phyloP scores from a whole-genome alignment of 2,113 vertebrate species.

The Oncorhynchus clarkii region DNA sequence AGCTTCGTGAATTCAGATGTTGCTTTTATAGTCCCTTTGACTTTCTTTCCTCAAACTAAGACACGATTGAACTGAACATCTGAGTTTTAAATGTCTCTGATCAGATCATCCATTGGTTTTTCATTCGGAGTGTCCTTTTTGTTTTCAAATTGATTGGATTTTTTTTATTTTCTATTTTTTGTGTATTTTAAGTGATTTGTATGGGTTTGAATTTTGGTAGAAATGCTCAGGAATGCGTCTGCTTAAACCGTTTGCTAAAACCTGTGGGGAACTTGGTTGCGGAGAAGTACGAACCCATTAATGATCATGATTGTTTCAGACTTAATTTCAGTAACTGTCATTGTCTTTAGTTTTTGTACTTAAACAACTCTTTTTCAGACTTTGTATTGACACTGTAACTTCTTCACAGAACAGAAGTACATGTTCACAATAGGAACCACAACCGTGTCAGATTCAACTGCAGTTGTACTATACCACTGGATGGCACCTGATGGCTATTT shows the following conservation, averaged over 20 bases:
- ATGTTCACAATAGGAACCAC: not conserved
- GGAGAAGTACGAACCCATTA: not conserved
- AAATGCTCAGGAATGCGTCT: constrained; percentile 41
- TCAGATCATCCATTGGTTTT: constrained; percentile 13
- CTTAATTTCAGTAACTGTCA: constrained; percentile 4
- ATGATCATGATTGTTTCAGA: not conserved
- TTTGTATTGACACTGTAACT: not conserved
- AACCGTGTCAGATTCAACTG: not conserved
- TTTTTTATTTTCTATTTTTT: constrained; percentile 21
- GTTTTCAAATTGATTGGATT: constrained; percentile 13
- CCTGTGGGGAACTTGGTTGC: constrained; percentile 24
- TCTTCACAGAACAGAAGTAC: not conserved
- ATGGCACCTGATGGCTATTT: not conserved
- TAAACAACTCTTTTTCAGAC: constrained; percentile 7
- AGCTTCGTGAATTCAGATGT: constrained; percentile 34
- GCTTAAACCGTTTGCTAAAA: not conserved
- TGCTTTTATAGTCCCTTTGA: constrained; percentile 30
- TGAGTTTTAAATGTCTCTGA: constrained; percentile 35
- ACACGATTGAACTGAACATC: constrained; percentile 9
- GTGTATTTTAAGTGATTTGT: constrained; percentile 18
- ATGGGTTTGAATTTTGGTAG: constrained; percentile 25
- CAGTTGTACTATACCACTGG: not conserved
- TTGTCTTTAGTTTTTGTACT: constrained; percentile 17
- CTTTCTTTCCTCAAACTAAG: constrained; percentile 8
- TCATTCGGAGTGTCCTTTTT: constrained; percentile 22